Evolutionary conservation across 2,113 vertebrate species (phyloP).

Genomic region (Puffinus mauretanicus): DNA sequence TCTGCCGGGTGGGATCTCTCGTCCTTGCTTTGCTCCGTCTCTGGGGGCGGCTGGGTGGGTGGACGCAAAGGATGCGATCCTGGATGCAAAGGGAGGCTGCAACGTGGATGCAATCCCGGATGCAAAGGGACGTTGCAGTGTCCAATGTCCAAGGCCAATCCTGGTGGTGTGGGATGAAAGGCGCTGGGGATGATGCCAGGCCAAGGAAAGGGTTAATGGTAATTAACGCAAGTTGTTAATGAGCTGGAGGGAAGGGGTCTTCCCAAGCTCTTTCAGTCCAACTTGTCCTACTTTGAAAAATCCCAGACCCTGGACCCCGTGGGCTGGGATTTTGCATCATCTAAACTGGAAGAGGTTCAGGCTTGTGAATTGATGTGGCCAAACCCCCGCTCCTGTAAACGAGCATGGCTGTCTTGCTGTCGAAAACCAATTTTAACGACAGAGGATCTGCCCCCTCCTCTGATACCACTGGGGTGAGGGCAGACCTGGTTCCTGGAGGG

Average conservation of each 20-base stretch:
- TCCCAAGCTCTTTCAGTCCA: not conserved
- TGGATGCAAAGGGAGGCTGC: not conserved
- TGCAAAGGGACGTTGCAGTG: not conserved
- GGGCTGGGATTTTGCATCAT: not conserved
- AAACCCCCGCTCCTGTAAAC: accelerated
- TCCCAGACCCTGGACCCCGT: not conserved
- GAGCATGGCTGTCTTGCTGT: accelerated
- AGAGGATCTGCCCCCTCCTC: not conserved
- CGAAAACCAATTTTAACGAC: not conserved
- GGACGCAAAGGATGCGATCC: not conserved
- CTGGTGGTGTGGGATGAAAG: not conserved
- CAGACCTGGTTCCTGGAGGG: not conserved
- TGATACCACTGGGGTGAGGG: not conserved
- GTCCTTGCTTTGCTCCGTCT: not conserved
- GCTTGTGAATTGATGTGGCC: not conserved
- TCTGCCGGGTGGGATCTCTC: not conserved
- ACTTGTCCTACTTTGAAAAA: not conserved
- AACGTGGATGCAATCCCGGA: not conserved
- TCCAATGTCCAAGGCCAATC: not conserved
- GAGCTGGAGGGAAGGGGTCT: not conserved
- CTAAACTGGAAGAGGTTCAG: not conserved
- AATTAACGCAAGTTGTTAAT: not conserved
- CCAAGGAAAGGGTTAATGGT: not conserved
- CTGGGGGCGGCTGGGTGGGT: no score
- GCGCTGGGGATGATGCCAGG: not conserved